Evolutionary conservation across 2,888 invertebrate genomes (phyloP), one percentile per base, ranked within the genome.

Genomic region (Sthenelais limicola): DNA sequence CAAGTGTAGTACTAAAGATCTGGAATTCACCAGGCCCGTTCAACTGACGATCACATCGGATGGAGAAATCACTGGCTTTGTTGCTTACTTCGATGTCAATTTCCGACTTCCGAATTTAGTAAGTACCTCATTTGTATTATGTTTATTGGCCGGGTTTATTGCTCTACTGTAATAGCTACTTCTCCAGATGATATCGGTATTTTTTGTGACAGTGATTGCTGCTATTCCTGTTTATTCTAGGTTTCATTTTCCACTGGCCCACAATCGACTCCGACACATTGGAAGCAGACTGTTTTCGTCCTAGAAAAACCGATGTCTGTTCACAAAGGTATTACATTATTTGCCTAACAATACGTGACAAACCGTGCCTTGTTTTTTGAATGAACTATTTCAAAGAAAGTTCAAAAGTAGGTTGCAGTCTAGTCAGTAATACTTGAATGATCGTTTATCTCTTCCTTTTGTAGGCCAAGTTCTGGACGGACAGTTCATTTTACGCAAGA

Each of bases 61-160:
- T 81, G 93, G 94, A 21, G 87, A 89, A 35, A 84, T 98, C 43
- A 94, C 94, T 1, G 93, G 94, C 1, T 89, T 97, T 76, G 93
- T 94, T 72, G 97, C 96, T 7, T 97, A 94, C 89, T 98, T 98
- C 89, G 96, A 97, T 88, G 93, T 88, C 5, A 35, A 38, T 9
- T 79, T 79, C 51, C n/a, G 33, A 18, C 48, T 67, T 24, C 52
- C 71, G 28, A 52, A 71, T 32, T 47, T 35, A 38, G 49, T 47
- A n/a, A 2, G 49, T 7, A 4, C 5, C 12, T 15, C 9, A 7
- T n/a, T 38, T 66, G 38, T 15, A 35, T 33, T 15, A 9, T 51
- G 12, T 51, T 51, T 51, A 9, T 18, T 43, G 9, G n/a, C n/a
- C n/a, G n/a, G 9, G 12, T 43, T 43, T 43, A 12, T 43, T 12